Percentiles rank a stretch among this genome's conserved stretches.
Conservation (phyloP, 2,888 invertebrate genomes). For the Julus scandinavius region DNA sequence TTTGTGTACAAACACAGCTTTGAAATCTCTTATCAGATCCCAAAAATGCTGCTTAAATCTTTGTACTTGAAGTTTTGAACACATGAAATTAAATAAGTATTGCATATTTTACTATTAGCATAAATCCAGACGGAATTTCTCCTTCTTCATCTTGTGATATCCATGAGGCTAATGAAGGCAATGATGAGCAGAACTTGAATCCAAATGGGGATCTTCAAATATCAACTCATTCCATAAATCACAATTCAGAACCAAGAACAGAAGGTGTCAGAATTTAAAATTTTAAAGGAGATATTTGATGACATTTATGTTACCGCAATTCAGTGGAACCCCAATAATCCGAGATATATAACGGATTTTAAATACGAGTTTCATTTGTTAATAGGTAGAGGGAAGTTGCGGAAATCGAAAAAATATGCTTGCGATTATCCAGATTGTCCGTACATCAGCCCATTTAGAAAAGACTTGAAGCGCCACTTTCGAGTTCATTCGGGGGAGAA, state of each 20-base stretch:
- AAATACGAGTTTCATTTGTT: conserved; percentile 59
- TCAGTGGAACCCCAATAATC: no score
- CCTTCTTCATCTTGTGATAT: no score
- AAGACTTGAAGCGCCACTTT: conserved; percentile 52
- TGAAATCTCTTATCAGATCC: no score
- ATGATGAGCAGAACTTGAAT: not conserved
- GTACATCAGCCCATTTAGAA: conserved; percentile 49
- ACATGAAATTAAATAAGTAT: no score
- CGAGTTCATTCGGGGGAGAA: conserved; percentile 56
- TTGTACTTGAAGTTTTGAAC: no score
- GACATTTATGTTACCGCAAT: conserved; percentile 58
- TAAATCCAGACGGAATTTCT: no score
- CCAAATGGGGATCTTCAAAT: not conserved
- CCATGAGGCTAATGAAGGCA: no score
- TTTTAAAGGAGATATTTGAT: conserved; percentile 57
- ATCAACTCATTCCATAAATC: not conserved
- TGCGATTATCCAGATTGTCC: conserved; percentile 34
- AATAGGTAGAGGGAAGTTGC: not conserved
- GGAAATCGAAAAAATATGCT: not conserved
- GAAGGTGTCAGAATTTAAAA: not conserved
- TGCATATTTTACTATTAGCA: no score
- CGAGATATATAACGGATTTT: conserved; percentile 65
- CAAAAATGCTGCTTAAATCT: not conserved
- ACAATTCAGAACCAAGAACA: not conserved
- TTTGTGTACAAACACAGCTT: no score